Percentiles rank a stretch among this genome's conserved stretches.
Conservation (phyloP, 2,113 vertebrate species). For the Muntiacus muntjak region DNA sequence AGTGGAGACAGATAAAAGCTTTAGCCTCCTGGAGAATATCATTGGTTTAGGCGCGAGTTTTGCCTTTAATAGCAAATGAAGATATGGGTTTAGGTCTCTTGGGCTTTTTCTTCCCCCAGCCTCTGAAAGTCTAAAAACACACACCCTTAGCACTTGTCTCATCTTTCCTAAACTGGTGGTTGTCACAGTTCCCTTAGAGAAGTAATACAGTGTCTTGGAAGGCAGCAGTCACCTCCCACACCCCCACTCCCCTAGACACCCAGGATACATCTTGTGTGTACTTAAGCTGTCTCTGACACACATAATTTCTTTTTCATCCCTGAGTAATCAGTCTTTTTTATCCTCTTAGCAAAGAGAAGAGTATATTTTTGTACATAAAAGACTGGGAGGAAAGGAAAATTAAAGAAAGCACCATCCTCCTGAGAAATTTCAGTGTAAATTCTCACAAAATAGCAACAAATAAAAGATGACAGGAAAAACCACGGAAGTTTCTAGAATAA, state of each 20-base stretch:
- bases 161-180: conserved; percentile 71
- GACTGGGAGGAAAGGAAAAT: not conserved
- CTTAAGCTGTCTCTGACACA: conserved; percentile 73
- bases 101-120: conserved; percentile 28
- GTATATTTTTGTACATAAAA: conserved; percentile 59
- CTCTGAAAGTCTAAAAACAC: conserved; percentile 68
- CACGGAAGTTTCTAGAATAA: not conserved
- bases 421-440: conserved; percentile 1
- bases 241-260: conserved; percentile 43
- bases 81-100: conserved; percentile 22
- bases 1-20: not conserved
- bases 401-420: not conserved
- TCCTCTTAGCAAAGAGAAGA: conserved; percentile 39
- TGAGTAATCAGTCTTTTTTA: conserved; percentile 63
- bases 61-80: conserved; percentile 48
- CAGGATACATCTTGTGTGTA: conserved; percentile 61
- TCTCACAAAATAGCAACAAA: conserved; percentile 37
- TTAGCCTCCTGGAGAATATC: not conserved
- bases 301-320: conserved; percentile 66
- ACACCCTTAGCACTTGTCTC: conserved; percentile 38
- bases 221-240: conserved; percentile 71
- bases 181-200: conserved; percentile 66
- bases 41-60: conserved; percentile 10
- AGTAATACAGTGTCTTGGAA: conserved; percentile 64
- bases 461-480: not conserved